These are phyloP conservation scores for Dryas iulia DNA, from an alignment of 1,140 invertebrate genomes.

Conservation along the genomic window DNA sequence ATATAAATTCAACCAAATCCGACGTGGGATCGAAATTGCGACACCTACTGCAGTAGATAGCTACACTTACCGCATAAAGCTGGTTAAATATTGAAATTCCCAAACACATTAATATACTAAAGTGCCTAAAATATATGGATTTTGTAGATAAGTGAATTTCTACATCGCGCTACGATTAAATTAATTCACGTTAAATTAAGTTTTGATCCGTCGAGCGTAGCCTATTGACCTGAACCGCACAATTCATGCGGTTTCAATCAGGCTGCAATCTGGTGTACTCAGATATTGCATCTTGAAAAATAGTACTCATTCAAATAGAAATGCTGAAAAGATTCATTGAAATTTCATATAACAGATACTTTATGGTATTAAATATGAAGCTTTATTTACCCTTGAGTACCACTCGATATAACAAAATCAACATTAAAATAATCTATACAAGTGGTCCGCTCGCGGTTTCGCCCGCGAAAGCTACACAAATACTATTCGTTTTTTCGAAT, in stretches of 20 bases:
- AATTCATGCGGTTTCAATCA: not conserved
- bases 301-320: not conserved
- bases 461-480: no score
- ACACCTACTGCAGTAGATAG: not conserved
- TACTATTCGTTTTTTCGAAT: no score
- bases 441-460: no score
- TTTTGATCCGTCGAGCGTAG: not conserved
- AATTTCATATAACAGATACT: not conserved
- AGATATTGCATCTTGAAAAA: not conserved
- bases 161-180: not conserved
- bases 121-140: not conserved
- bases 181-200: not conserved
- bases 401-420: no score
- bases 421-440: no score
- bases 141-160: not conserved
- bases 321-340: not conserved
- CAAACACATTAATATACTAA: not conserved
- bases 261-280: not conserved
- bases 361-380: not conserved
- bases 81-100: not conserved
- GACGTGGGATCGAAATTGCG: not conserved
- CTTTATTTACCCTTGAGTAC: not conserved
- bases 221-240: slow-evolving; percentile 1
- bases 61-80: not conserved
- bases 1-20: not conserved